Percentiles rank a stretch among this genome's conserved stretches.
phyloP scores from a whole-genome alignment of 2,113 vertebrate species.

The Cochlearius cochlearius region DNA sequence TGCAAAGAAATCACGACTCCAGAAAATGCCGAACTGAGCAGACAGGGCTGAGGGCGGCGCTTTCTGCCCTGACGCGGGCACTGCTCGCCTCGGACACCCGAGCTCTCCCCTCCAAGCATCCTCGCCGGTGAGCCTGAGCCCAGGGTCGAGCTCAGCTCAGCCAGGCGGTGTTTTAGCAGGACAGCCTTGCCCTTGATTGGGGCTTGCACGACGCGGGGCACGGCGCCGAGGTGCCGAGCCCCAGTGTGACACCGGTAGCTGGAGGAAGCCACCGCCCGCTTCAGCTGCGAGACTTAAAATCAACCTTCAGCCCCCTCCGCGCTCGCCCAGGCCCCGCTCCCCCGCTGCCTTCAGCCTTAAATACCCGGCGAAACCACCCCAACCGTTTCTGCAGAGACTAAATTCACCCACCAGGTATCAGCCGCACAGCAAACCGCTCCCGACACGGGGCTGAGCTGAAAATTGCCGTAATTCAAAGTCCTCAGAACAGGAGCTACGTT shows the following conservation, averaged over 20 bases:
- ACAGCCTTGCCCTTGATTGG: background rate
- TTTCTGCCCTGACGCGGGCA: rapidly evolving
- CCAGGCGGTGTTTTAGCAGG: background rate
- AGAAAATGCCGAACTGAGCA: rapidly evolving
- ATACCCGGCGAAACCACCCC: background rate
- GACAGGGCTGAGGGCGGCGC: background rate
- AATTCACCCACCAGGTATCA: background rate
- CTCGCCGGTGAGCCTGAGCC: rapidly evolving
- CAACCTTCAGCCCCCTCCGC: background rate
- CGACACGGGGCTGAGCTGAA: rapidly evolving
- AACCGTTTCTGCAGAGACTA: background rate
- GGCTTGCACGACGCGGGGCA: background rate
- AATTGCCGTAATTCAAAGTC: rapidly evolving
- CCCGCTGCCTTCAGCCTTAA: background rate
- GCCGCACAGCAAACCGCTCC: background rate
- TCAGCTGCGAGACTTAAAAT: background rate
- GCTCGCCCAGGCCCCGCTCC: background rate
- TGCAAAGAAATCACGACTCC: background rate
- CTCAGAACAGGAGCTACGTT: rapidly evolving
- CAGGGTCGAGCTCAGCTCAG: background rate
- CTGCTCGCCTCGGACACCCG: rapidly evolving
- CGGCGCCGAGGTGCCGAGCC: background rate
- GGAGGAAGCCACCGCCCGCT: background rate
- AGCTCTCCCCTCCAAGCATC: background rate
- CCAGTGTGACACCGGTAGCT: background rate